phyloP scores from a whole-genome alignment of 2,797 vertebrate genomes.

The Centroberyx gerrardi region DNA sequence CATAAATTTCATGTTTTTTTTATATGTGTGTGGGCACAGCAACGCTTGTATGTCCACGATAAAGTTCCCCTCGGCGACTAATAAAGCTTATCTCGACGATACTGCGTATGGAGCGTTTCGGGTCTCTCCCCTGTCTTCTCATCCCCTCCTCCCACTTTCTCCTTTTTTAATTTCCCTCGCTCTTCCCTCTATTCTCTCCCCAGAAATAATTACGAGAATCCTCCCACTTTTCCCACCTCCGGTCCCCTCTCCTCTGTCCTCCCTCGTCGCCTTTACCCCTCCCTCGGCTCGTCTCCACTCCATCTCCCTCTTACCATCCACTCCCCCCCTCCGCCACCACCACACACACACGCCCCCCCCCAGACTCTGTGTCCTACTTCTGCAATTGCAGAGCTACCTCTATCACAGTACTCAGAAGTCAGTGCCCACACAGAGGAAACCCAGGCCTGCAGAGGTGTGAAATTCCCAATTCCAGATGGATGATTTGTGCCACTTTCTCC shows the following conservation, averaged over 20 bases:
- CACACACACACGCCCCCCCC: not conserved
- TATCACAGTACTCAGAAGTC: conserved; percentile 22
- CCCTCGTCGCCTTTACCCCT: conserved; percentile 43
- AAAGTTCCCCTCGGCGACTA: conserved; percentile 38
- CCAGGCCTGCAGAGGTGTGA: conserved; percentile 63
- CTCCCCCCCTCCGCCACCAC: no score
- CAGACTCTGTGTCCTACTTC: conserved; percentile 75
- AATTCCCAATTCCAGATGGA: conserved; percentile 62
- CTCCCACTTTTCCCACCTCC: conserved; percentile 9
- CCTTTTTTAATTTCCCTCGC: conserved; percentile 4
- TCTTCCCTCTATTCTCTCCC: conserved; percentile 22
- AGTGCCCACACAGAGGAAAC: conserved; percentile 18
- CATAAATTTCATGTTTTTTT: conserved; percentile 25
- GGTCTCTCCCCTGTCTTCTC: conserved; percentile 1
- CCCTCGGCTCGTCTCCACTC: conserved; percentile 6
- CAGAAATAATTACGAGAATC: conserved; percentile 49
- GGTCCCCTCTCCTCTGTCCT: conserved; percentile 10
- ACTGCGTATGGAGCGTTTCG: conserved; percentile 29
- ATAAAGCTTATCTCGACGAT: conserved; percentile 50
- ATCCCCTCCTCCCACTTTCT: conserved; percentile 7
- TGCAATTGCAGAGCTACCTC: conserved; percentile 27
- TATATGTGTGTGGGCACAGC: conserved; percentile 12
- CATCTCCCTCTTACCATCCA: not conserved
- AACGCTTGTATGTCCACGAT: not conserved
- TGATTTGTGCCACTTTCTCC: conserved; percentile 29